Conservation (phyloP, 2,797 vertebrate species). For the Avahi laniger region DNA sequence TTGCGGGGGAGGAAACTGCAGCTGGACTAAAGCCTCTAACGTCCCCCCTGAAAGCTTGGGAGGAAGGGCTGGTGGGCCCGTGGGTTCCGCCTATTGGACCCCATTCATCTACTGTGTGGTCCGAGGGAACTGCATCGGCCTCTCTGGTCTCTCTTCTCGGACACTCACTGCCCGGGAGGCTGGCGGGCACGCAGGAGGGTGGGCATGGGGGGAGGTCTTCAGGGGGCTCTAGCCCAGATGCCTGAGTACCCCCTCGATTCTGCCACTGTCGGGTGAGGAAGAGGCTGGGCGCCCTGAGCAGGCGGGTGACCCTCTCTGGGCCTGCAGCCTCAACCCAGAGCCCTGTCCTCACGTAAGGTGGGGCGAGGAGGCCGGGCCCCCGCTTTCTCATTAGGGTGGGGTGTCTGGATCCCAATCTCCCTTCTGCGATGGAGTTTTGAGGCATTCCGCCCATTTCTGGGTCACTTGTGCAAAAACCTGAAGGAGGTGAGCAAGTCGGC, state of each 20-base stretch:
- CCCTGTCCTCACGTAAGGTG: background rate
- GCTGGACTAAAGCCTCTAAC: background rate
- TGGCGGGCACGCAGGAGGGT: accelerated
- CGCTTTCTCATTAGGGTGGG: accelerated
- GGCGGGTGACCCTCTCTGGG: background rate
- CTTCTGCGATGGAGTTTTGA: background rate
- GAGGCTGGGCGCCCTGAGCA: background rate
- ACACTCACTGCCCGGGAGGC: background rate
- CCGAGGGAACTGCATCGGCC: background rate
- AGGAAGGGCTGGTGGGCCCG: background rate
- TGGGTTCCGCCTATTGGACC: background rate
- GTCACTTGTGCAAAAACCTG: background rate
- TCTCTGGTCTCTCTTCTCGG: background rate
- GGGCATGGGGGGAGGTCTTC: accelerated
- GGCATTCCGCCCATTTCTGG: background rate
- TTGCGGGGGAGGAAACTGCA: accelerated
- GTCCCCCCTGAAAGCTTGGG: background rate
- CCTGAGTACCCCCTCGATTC: accelerated
- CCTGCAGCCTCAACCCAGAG: background rate
- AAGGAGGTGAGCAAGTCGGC: background rate
- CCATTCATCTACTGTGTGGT: background rate
- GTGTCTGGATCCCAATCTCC: too few relatives aligned
- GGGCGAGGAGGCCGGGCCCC: background rate
- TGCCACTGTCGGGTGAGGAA: accelerated
- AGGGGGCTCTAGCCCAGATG: background rate